Percentiles rank a stretch among this genome's conserved stretches.
phyloP scores from a whole-genome alignment of 2,797 vertebrate genomes.

The Micropoecilia bifurca region DNA sequence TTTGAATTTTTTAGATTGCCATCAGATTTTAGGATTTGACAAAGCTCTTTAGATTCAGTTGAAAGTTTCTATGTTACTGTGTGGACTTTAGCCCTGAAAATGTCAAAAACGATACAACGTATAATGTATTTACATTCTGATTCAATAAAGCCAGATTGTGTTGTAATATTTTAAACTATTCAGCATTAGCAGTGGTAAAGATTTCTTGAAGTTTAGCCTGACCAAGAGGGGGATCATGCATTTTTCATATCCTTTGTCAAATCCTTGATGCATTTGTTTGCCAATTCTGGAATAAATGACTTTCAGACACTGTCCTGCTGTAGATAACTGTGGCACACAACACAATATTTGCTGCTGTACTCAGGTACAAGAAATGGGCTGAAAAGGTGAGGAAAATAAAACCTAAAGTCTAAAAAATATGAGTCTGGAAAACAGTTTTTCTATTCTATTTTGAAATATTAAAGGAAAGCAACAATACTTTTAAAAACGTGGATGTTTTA shows the following conservation, averaged over 20 bases:
- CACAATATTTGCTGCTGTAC: not conserved
- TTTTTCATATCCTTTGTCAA: not conserved
- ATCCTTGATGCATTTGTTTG: not conserved
- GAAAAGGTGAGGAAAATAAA: not conserved
- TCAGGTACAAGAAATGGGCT: not conserved
- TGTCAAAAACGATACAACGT: not conserved
- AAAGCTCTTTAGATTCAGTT: conserved; percentile 1
- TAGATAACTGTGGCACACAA: not conserved
- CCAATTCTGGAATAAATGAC: not conserved
- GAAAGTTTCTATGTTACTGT: conserved; percentile 8
- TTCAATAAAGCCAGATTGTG: not conserved
- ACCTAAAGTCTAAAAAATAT: not conserved
- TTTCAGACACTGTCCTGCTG: not conserved
- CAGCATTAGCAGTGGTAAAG: not conserved
- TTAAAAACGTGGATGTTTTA: not conserved
- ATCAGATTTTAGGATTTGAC: conserved; percentile 16
- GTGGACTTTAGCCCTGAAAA: conserved; percentile 10
- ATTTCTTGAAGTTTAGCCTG: not conserved
- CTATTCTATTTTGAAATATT: not conserved
- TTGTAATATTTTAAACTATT: not conserved
- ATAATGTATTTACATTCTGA: not conserved
- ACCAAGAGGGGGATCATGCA: not conserved
- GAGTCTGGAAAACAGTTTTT: not conserved
- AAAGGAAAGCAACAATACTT: not conserved
- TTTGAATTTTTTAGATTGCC: conserved; percentile 35